phyloP scores from a whole-genome alignment of 2,888 invertebrate species.

The Cosmia trapezina region DNA sequence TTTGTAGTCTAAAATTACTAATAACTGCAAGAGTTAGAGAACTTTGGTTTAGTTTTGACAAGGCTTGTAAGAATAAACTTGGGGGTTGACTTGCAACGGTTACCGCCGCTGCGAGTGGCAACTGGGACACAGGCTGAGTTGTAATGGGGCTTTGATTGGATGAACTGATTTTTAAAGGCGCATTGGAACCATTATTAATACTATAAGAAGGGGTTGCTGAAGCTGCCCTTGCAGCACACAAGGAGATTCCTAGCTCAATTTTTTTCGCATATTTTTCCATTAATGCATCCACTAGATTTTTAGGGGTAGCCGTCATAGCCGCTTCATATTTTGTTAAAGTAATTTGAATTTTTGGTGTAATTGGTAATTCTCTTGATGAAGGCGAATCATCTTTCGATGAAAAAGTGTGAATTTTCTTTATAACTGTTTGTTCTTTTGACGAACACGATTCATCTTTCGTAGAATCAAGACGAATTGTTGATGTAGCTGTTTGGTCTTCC shows the following conservation, averaged over 20 bases:
- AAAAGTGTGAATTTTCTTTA: background rate
- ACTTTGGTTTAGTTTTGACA: slow-evolving; percentile 79
- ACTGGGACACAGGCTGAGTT: slow-evolving; percentile 54
- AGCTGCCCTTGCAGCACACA: slow-evolving; percentile 16
- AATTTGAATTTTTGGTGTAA: slow-evolving; percentile 1
- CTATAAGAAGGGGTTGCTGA: slow-evolving; percentile 11
- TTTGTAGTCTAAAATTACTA: slow-evolving; percentile 59
- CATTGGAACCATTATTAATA: slow-evolving; percentile 20
- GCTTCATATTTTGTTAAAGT: background rate
- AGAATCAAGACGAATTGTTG: background rate
- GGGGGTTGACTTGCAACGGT: slow-evolving; percentile 74
- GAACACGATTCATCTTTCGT: background rate
- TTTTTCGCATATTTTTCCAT: slow-evolving; percentile 12
- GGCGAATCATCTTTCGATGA: background rate
- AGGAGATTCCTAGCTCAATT: slow-evolving; percentile 41
- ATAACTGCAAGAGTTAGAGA: slow-evolving; percentile 70
- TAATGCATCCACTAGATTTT: background rate
- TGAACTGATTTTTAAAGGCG: slow-evolving; percentile 65
- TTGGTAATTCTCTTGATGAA: slow-evolving; percentile 17
- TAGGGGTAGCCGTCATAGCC: background rate
- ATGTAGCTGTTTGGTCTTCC: background rate
- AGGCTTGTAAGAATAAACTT: slow-evolving; percentile 79
- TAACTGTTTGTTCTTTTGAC: background rate
- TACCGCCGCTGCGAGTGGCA: slow-evolving; percentile 68
- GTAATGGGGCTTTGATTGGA: slow-evolving; percentile 57